A percentile compares a stretch with the other conserved stretches of the same genome.
phyloP scores from a whole-genome alignment of 2,797 vertebrate genomes.

The Prionace glauca region DNA sequence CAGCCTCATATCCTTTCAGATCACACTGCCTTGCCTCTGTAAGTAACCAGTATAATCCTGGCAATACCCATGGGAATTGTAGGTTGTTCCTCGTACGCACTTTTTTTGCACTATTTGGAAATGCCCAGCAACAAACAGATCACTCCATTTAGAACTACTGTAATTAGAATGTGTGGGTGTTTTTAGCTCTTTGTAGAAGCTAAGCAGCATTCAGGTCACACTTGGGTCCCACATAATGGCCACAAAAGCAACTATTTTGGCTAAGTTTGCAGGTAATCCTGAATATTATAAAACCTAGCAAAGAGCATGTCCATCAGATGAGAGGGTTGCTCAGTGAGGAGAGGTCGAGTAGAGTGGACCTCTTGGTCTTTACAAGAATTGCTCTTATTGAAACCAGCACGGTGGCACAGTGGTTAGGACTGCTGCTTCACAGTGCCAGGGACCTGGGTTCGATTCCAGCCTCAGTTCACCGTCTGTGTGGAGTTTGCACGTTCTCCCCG shows the following conservation, averaged over 20 bases:
- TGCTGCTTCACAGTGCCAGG: too few relatives aligned
- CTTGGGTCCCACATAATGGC: not conserved
- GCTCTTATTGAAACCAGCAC: not conserved
- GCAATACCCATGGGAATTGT: not conserved
- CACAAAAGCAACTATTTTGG: not conserved
- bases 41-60: not conserved
- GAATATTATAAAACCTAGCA: not conserved
- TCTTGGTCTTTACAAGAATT: not conserved
- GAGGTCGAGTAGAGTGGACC: not conserved
- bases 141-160: not conserved
- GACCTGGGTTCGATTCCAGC: too few relatives aligned
- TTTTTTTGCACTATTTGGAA: not conserved
- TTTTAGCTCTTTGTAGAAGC: not conserved
- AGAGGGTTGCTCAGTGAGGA: not conserved
- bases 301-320: not conserved
- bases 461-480: too few relatives aligned
- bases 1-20: not conserved
- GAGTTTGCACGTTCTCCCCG: too few relatives aligned
- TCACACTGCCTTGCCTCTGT: not conserved
- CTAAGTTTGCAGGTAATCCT: not conserved
- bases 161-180: not conserved
- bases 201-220: not conserved
- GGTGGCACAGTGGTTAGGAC: too few relatives aligned
- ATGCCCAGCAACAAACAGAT: not conserved
- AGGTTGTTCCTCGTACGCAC: not conserved